Base-by-base conservation (phyloP, 1,140 invertebrate species). In the Gryon sp. region DNA sequence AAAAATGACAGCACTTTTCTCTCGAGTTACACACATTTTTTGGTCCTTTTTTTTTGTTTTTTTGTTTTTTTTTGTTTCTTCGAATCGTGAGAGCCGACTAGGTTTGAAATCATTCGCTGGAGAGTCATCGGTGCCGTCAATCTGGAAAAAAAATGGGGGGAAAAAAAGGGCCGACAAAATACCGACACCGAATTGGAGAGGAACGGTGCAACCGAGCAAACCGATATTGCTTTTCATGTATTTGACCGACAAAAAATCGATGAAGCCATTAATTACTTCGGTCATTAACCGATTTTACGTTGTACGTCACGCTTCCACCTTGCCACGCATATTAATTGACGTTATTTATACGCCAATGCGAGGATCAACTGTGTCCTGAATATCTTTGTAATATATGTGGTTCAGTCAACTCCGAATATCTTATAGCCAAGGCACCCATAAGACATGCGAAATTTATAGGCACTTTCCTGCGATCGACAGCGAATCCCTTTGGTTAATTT, bases 271-370 rank as follows among this genome's bases (percentile, higher is more conserved):
- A 78, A 78, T 78, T 78, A 78, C 62, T 43, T 38, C 57, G 69
- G 69, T 74, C 76, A 62, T 73, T 78, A 73, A 78, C 68, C 62
- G 68, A 73, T 68, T 55, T 78, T 73, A 32, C 75, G 68, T 63
- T 68, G 63, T 68, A 69, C 63, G 63, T 74, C 76, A 69, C 69
- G 57, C 76, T 69, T 69, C 66, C 57, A 69, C 75, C 68, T 63
- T 65, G 69, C 69, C 59, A 60, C 63, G 65, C 76, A 78, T 78
- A 78, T 78, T 78, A 78, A 78, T 78, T 78, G 69, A 74, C 76
- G 69, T 78, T 78, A 78, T 73, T 73, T 78, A 78, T 78, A 65
- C 63, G 52, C 57, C 15, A 24, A 18, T 19, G 48, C 62, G 22
- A n/a, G 38, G n/a, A 70, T 65, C 52, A 57, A 57, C 59, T 52